phyloP scores from a whole-genome alignment of 2,797 vertebrate genomes.

The Hylomyscus alleni region DNA sequence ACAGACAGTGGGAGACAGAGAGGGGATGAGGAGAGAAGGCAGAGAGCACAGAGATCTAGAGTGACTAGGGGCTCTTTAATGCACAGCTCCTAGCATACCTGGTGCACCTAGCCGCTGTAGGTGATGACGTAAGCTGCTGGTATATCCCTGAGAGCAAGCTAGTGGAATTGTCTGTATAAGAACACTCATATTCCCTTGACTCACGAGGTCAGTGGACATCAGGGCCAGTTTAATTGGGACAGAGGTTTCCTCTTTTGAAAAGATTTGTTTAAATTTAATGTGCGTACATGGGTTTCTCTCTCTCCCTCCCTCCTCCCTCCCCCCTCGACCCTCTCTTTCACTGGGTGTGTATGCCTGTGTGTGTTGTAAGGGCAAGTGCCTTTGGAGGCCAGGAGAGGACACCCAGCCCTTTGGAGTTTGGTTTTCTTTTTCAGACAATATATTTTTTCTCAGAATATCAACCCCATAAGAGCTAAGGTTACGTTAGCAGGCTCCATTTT shows the following conservation, averaged over 20 bases:
- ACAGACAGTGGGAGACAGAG: neutral
- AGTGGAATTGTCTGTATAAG: neutral
- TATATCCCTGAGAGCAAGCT: neutral
- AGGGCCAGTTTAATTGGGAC: neutral
- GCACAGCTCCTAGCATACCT: neutral
- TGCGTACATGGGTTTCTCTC: too few species aligned
- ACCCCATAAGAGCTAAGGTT: neutral
- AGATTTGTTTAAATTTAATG: neutral
- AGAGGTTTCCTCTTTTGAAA: neutral
- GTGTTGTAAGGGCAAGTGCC: neutral
- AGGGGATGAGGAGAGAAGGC: neutral
- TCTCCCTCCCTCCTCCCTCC: too few species aligned
- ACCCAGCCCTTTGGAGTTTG: neutral
- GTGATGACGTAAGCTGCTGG: neutral
- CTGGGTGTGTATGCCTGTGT: neutral
- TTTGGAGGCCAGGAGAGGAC: neutral
- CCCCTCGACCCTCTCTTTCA: too few species aligned
- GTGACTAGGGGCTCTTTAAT: neutral
- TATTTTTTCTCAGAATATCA: slow-evolving; percentile 27
- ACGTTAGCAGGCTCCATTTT: slow-evolving; percentile 31
- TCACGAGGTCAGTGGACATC: neutral
- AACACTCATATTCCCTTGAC: neutral
- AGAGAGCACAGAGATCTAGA: neutral
- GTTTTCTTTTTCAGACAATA: neutral
- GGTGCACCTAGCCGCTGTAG: neutral